phyloP scores from a whole-genome alignment of 1,140 invertebrate species.

The Drosophila kanapiae region DNA sequence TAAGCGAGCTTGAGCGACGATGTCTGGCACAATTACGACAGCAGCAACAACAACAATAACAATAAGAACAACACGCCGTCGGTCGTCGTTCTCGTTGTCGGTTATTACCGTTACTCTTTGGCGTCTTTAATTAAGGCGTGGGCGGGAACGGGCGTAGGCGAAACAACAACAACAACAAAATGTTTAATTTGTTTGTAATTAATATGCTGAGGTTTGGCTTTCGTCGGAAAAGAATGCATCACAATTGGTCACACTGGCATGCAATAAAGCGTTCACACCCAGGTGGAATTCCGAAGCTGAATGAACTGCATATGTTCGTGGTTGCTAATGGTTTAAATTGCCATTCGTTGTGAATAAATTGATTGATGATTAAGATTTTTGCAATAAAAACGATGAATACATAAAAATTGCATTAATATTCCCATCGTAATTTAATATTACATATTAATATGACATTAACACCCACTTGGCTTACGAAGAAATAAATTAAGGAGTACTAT shows the following conservation, averaged over 20 bases:
- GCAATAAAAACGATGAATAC: too few species aligned
- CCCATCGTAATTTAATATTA: too few species aligned
- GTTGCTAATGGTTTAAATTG: neutral
- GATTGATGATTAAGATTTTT: too few species aligned
- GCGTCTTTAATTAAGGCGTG: conserved; percentile 68
- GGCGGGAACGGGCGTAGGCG: conserved; percentile 3
- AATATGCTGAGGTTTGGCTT: conserved; percentile 54
- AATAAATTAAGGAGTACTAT: neutral
- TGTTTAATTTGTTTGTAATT: conserved; percentile 74
- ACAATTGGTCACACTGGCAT: conserved; percentile 12
- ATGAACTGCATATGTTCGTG: neutral
- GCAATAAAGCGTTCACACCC: conserved; percentile 6
- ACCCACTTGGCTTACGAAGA: neutral
- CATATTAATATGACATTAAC: neutral
- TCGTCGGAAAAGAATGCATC: conserved; percentile 22
- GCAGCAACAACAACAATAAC: conserved; percentile 30
- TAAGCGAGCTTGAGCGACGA: conserved; percentile 36
- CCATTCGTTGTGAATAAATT: neutral
- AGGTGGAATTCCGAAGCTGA: neutral
- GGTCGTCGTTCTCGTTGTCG: conserved; percentile 48
- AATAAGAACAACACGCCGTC: conserved; percentile 15
- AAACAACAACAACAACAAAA: conserved; percentile 16
- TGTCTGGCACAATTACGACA: conserved; percentile 60
- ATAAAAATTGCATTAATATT: too few species aligned
- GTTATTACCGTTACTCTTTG: conserved; percentile 70